Evolutionary conservation across 1,140 invertebrate species (phyloP).

Genomic region (Neodiprion virginianus): DNA sequence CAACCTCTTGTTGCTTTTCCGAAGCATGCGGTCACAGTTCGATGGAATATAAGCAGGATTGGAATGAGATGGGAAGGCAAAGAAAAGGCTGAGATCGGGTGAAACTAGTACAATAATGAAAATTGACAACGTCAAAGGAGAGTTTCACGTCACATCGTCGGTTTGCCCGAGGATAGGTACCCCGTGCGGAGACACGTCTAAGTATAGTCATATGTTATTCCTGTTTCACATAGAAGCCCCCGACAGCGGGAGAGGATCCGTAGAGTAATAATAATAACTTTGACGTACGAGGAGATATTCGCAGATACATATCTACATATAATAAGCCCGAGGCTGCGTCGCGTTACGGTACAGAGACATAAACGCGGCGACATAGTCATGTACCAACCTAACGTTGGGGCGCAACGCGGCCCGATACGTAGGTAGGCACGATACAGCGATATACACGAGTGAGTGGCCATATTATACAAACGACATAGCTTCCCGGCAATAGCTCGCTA

Average conservation of each 20-base stretch:
- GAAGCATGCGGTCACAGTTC: too few species aligned
- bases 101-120: too few species aligned
- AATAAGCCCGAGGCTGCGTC: conserved; percentile 1
- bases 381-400: not conserved
- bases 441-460: not conserved
- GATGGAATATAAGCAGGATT: too few species aligned
- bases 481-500: not conserved
- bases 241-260: not conserved
- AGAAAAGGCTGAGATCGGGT: too few species aligned
- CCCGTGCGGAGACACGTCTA: too few species aligned
- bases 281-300: conserved; percentile 2
- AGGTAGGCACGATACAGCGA: not conserved
- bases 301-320: conserved; percentile 1
- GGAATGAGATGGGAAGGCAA: too few species aligned
- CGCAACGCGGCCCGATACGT: not conserved
- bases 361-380: not conserved
- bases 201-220: too few species aligned
- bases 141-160: too few species aligned
- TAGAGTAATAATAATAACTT: not conserved
- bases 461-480: not conserved
- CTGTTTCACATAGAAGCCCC: not conserved
- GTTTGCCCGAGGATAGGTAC: too few species aligned
- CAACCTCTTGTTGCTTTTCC: too few species aligned
- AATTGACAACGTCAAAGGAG: too few species aligned
- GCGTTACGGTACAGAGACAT: too few species aligned